Evolutionary conservation across 2,113 vertebrate species (phyloP).

Genomic region (Siniperca chuatsi): DNA sequence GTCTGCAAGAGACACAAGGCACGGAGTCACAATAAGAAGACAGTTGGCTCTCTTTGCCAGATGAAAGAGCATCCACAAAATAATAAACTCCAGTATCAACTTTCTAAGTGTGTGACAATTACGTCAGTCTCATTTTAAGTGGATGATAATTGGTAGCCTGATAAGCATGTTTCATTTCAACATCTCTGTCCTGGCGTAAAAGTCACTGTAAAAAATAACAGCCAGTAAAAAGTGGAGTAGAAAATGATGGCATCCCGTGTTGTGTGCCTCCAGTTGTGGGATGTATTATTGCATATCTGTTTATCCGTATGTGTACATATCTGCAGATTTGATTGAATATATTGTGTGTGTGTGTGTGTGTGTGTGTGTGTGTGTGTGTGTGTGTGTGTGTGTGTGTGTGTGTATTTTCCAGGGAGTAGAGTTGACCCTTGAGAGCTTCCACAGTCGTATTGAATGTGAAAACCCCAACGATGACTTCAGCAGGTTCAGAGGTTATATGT

Average conservation of each 20-base stretch:
- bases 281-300: not conserved
- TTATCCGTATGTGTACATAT: not conserved
- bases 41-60: no score
- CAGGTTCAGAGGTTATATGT: slow-evolving; percentile 93
- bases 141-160: not conserved
- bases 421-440: slow-evolving; percentile 90
- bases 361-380: slow-evolving; percentile 14
- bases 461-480: slow-evolving; percentile 92
- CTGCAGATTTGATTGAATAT: not conserved
- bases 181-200: not conserved
- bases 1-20: no score
- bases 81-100: no score
- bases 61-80: no score
- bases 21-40: no score
- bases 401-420: slow-evolving; percentile 84
- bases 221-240: no score
- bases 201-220: no score
- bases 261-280: not conserved
- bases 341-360: slow-evolving; percentile 16
- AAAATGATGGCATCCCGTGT: no score
- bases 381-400: slow-evolving; percentile 15
- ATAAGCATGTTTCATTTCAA: not conserved
- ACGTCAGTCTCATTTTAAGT: no score
- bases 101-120: no score
- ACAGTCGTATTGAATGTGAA: slow-evolving; percentile 92